phyloP scores from a whole-genome alignment of 2,888 invertebrate species.

The Erebia aethiops region DNA sequence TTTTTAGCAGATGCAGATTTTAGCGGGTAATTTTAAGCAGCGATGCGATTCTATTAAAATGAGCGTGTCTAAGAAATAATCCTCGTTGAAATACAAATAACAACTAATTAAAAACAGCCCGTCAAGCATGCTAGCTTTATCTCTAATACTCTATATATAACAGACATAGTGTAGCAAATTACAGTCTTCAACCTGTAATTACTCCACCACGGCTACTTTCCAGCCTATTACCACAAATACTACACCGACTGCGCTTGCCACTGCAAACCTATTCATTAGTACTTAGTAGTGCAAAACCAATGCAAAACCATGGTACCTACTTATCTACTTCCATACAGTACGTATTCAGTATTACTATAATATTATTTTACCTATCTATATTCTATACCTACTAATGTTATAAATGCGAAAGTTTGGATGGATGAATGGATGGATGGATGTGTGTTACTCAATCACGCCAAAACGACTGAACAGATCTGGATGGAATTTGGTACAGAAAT shows the following conservation, averaged over 20 bases:
- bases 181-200: conserved; percentile 28
- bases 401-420: too few species aligned
- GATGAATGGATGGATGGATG: too few species aligned
- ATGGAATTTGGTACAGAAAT: too few species aligned
- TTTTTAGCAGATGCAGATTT: too few species aligned
- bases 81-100: neutral
- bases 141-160: neutral
- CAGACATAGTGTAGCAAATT: conserved; percentile 23
- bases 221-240: conserved; percentile 25
- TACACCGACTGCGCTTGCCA: conserved; percentile 24
- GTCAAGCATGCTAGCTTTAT: neutral
- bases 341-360: too few species aligned
- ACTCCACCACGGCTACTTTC: conserved; percentile 32
- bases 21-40: too few species aligned
- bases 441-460: too few species aligned
- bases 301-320: conserved; percentile 9
- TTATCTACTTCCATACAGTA: neutral
- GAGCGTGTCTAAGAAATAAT: too few species aligned
- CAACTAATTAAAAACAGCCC: neutral
- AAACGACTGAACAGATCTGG: too few species aligned
- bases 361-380: too few species aligned
- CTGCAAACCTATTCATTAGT: conserved; percentile 33
- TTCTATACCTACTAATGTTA: too few species aligned
- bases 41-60: too few species aligned
- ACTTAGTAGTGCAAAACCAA: conserved; percentile 2